phyloP scores from a whole-genome alignment of 2,113 vertebrate genomes.

The Chamaetylas fuelleborni region DNA sequence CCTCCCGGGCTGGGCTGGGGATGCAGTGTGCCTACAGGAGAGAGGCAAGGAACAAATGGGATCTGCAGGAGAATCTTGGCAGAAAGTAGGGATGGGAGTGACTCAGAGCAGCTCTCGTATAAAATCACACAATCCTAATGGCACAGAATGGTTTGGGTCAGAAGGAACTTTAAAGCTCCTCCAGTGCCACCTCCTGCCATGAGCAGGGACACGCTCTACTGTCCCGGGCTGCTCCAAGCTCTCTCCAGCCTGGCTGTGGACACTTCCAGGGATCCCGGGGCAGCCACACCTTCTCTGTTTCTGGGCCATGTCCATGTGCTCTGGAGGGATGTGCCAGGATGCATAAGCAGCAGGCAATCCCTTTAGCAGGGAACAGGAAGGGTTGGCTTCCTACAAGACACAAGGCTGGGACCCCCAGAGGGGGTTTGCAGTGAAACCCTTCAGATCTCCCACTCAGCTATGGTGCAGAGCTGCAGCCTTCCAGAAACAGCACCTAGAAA shows the following conservation, averaged over 20 bases:
- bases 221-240: not conserved
- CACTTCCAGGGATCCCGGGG: not conserved
- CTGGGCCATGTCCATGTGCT: not conserved
- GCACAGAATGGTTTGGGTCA: not conserved
- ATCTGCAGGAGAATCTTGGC: not conserved
- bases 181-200: not conserved
- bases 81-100: not conserved
- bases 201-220: not conserved
- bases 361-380: not conserved
- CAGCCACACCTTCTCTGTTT: not conserved
- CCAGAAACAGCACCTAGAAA: not conserved
- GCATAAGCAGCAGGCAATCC: not conserved
- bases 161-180: not conserved
- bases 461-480: not conserved
- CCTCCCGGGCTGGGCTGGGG: too few relatives aligned
- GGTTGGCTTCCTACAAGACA: not conserved
- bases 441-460: not conserved
- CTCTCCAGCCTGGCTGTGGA: accelerated
- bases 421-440: not conserved
- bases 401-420: not conserved
- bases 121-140: not conserved
- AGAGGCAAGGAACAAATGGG: too few relatives aligned
- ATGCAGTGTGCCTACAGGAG: too few relatives aligned
- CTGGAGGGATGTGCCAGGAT: not conserved
- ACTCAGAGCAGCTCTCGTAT: not conserved